These are phyloP conservation scores for Cheilinus undulatus DNA, from an alignment of 2,113 vertebrate species.

Conservation along the genomic window DNA sequence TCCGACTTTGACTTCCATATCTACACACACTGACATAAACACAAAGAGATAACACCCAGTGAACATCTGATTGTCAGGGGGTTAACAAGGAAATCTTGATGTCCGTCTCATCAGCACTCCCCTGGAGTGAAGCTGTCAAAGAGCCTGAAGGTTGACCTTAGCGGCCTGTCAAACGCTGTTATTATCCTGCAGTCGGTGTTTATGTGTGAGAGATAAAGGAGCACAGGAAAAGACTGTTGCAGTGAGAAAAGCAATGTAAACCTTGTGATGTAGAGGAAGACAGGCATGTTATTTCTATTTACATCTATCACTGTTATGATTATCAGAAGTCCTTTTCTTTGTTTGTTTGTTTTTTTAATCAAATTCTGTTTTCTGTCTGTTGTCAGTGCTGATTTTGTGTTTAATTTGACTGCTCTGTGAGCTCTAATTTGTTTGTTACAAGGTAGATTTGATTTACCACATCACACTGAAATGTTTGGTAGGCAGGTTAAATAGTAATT, in stretches of 20 bases:
- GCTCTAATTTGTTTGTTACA: no score
- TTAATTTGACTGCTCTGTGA: no score
- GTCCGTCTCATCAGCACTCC: constrained; percentile 38
- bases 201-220: constrained; percentile 6
- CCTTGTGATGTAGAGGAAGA: not conserved
- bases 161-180: constrained; percentile 66
- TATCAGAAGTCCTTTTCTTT: no score
- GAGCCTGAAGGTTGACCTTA: constrained; percentile 70
- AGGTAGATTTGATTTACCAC: no score
- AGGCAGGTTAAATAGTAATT: no score
- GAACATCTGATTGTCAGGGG: constrained; percentile 15
- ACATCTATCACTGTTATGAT: no score
- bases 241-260: not conserved
- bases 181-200: constrained; percentile 47
- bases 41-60: not conserved
- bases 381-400: no score
- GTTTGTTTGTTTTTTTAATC: no score
- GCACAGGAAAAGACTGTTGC: not conserved
- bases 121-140: constrained; percentile 62
- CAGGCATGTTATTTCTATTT: no score
- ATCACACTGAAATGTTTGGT: no score
- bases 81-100: constrained; percentile 8
- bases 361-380: no score
- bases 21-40: not conserved
- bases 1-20: no score